phyloP scores from a whole-genome alignment of 2,888 invertebrate genomes.

The Hemicrepidius hirtus region DNA sequence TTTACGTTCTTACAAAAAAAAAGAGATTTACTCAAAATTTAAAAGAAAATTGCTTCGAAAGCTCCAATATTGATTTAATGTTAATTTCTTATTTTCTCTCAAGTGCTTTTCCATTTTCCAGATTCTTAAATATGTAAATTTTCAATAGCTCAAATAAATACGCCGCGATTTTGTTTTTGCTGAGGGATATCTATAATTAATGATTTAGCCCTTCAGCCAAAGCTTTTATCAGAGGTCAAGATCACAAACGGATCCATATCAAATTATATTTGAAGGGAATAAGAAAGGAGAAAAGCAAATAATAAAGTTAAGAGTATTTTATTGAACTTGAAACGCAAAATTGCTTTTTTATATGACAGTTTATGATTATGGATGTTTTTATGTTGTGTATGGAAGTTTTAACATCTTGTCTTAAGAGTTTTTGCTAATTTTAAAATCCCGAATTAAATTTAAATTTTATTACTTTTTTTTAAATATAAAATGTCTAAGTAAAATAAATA shows the following conservation, averaged over 20 bases:
- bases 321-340: not conserved
- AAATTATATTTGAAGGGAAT: not conserved
- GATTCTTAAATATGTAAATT: no score
- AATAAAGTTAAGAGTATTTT: not conserved
- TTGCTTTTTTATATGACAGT: slow-evolving; percentile 7
- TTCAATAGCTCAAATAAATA: no score
- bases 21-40: no score
- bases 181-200: not conserved
- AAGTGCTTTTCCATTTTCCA: no score
- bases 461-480: not conserved
- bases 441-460: not conserved
- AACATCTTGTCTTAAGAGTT: not conserved
- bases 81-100: no score
- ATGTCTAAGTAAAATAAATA: not conserved
- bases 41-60: no score
- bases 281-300: not conserved
- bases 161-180: no score
- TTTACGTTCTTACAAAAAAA: no score
- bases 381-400: not conserved
- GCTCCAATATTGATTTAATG: no score
- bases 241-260: not conserved
- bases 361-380: slow-evolving; percentile 1
- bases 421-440: slow-evolving; percentile 1
- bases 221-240: not conserved
- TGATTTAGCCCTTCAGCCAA: not conserved